These are phyloP conservation scores for Phyllostomus discolor DNA, from an alignment of 2,113 vertebrate genomes.

Conservation along the genomic window DNA sequence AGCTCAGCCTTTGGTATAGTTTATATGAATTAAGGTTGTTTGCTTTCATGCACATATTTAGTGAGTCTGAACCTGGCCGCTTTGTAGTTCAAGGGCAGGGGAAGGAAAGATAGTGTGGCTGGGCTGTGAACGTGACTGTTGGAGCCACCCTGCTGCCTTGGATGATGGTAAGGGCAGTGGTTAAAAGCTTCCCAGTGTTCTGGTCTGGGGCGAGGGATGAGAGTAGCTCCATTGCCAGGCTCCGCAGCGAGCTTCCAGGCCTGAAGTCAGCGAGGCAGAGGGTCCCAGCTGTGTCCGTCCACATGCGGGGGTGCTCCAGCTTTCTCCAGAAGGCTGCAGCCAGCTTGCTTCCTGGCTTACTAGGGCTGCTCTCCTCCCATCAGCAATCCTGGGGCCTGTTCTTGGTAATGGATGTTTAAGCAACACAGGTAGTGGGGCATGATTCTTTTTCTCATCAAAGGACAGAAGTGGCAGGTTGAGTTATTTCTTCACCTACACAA, in stretches of 20 bases:
- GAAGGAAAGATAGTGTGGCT: neutral
- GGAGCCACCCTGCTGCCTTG: neutral
- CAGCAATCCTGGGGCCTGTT: neutral
- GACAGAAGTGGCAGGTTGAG: neutral
- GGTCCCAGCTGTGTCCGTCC: neutral
- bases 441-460: neutral
- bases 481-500: neutral
- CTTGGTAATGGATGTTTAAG: neutral
- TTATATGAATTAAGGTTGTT: neutral
- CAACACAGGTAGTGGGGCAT: neutral
- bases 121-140: neutral
- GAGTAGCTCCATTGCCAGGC: neutral
- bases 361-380: neutral
- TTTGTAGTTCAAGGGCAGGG: neutral
- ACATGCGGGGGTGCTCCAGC: fast-evolving
- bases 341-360: neutral
- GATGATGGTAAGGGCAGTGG: neutral
- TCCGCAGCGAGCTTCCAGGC: neutral
- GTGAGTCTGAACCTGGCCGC: neutral
- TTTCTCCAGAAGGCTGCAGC: fast-evolving
- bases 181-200: neutral
- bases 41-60: neutral
- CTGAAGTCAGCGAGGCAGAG: neutral
- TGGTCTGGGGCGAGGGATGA: neutral
- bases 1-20: neutral